phyloP scores from a whole-genome alignment of 1,140 invertebrate genomes.

The Aricia agestis region DNA sequence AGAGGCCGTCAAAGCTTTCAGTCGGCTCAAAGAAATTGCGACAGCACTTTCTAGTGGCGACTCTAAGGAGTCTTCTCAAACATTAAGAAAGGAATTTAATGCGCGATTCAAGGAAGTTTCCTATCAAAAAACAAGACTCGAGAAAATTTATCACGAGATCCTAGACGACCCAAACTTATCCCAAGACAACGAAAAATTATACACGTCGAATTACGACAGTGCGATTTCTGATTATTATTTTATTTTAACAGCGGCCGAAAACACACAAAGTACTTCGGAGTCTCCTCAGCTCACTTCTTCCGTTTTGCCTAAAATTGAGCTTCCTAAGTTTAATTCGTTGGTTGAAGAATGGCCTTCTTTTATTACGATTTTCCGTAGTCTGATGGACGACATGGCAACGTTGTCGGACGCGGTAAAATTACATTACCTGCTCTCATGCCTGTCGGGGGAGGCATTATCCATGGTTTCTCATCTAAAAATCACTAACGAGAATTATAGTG shows the following conservation, averaged over 20 bases:
- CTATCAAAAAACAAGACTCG: too few species aligned
- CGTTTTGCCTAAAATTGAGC: neutral
- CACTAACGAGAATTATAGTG: constrained; percentile 1
- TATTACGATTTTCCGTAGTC: too few species aligned
- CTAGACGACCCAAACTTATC: too few species aligned
- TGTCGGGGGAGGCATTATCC: neutral
- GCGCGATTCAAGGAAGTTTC: too few species aligned
- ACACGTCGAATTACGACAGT: too few species aligned
- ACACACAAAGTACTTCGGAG: neutral
- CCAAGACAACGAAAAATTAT: too few species aligned
- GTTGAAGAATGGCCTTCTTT: too few species aligned
- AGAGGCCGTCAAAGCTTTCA: neutral
- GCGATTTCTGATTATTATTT: neutral
- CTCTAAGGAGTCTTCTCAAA: too few species aligned
- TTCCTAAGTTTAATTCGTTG: too few species aligned
- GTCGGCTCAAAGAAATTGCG: neutral
- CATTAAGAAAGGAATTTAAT: neutral
- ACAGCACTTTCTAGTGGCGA: neutral
- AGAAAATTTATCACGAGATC: too few species aligned
- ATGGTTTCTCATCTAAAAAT: constrained; percentile 12
- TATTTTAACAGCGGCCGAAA: neutral
- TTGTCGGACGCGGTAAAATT: neutral
- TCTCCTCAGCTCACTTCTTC: neutral
- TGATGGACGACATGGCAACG: too few species aligned
- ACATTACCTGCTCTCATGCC: neutral